Evolutionary conservation across 1,140 invertebrate species (phyloP).

Genomic region (Drosophila murphyi): DNA sequence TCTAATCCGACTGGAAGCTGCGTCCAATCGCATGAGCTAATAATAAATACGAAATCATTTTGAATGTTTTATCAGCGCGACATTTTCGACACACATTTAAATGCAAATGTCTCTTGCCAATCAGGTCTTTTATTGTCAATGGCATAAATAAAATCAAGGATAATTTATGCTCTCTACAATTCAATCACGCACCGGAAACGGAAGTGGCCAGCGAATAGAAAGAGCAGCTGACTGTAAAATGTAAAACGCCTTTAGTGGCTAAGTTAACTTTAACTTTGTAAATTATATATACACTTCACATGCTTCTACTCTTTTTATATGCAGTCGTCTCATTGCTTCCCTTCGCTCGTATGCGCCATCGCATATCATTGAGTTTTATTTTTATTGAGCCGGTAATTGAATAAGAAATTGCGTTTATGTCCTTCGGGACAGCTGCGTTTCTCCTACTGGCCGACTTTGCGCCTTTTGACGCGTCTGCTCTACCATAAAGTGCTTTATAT

Average conservation of each 20-base stretch:
- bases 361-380: constrained; percentile 78
- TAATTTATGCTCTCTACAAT: constrained; percentile 65
- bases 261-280: constrained; percentile 37
- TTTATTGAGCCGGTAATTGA: constrained; percentile 80
- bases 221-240: constrained; percentile 33
- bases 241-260: constrained; percentile 42
- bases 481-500: constrained; percentile 61
- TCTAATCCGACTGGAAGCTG: not conserved
- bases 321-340: constrained; percentile 2
- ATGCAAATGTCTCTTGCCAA: constrained; percentile 60
- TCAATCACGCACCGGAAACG: constrained; percentile 64
- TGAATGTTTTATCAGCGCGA: constrained; percentile 7
- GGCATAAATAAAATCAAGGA: constrained; percentile 63
- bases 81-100: constrained; percentile 45
- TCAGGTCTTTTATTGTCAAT: constrained; percentile 48
- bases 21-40: constrained; percentile 19
- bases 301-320: not conserved
- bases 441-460: constrained; percentile 45
- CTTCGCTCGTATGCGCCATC: constrained; percentile 61
- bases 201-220: constrained; percentile 49
- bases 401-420: constrained; percentile 77
- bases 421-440: constrained; percentile 33
- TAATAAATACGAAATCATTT: constrained; percentile 48
- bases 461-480: constrained; percentile 56
- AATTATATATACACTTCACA: constrained; percentile 42